Evolutionary conservation across 2,888 invertebrate genomes (phyloP), one percentile per base, ranked within the genome.

Genomic region (Ectemnius cavifrons): DNA sequence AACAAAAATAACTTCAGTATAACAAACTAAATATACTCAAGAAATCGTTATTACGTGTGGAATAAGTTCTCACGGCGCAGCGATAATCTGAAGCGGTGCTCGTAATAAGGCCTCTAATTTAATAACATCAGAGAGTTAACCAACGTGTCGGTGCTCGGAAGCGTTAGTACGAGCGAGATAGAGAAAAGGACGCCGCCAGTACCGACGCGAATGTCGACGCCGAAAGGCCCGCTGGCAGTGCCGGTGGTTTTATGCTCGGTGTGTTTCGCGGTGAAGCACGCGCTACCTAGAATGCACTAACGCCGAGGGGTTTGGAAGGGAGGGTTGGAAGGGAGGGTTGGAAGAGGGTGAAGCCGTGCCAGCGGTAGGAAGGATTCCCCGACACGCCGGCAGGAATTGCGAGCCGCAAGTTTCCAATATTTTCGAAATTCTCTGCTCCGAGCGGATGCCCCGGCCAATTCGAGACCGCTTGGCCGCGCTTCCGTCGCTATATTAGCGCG

Each of bases 371-470:
- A 58, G 67, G 28, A 57, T 49, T 28, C 13, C 57, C 49, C 18
- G 61, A 45, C 52, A 18, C 59, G 71, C 62, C 52, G 16, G 4
- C 56, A 47, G 67, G 71, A 67, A 67, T 67, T 58, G 63, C 63
- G 70, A 61, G 45, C 63, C 52, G 58, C 56, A 66, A 73, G 77
- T 72, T 73, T 70, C 67, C 64, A 67, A 80, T 77, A 79, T 80
- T 79, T 77, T 78, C 73, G 64, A 65, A 79, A 80, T 82, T 71
- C 77, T 73, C 14, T 47, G 37, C 49, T 45, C 6, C n/a, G 59
- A 27, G n/a, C 62, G 18, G 46, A 37, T 47, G 28, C n/a, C 23
- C 14, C 61, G 59, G 56, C 46, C 62, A 66, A 71, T 66, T 71
- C 62, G 56, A 62, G 20, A 16, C 18, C 13, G 61, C 6, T 62